Base-by-base conservation (phyloP, 2,113 vertebrate species). In the Brachypodius melanocephalos region DNA sequence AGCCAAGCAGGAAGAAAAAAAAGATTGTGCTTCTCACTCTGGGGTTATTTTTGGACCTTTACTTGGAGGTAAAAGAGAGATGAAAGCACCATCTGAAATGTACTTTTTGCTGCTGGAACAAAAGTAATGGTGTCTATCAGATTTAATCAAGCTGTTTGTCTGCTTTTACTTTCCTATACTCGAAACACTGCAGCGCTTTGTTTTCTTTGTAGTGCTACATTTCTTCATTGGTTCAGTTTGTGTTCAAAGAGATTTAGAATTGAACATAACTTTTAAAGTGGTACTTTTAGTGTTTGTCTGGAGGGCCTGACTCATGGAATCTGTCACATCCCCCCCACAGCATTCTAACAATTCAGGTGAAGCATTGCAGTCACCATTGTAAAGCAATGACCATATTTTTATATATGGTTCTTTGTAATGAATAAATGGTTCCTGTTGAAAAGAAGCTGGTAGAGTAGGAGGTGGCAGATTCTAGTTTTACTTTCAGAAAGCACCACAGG, bases 131-230 rank as follows among this genome's bases (percentile, higher is more conserved):
- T 57, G 61, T 90, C 93, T 87, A 76, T 93, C 95, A 90, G 52
- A 65, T 95, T 88, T 93, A 88, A 90, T 88, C 85, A 95, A 94
- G 75, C 79, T 89, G 74, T 79, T 80, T 90, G 67, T 38, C 79
- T 94, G 62, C 69, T 93, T 96, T 92, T 94, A 83, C 83, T 95
- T 63, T 78, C 34, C 40, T 81, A 36, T 72, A 58, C 43, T 94
- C 68, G 73, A 92, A 91, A 86, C 72, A 57, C 24, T 61, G 72
- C 75, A 61, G 57, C 7, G 16, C 48, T 93, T 85, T 45, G 31
- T 45, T 93, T 88, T 67, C 75, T 80, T 91, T 75, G 63, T 66
- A 80, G 52, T 59, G 55, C 43, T 83, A 45, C 61, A 40, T 17
- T 65, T 85, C 58, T 87, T 79, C 59, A 34, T 32, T 88, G 78